Base-by-base conservation (phyloP, 2,888 invertebrate species). In the Nycteola revayana region DNA sequence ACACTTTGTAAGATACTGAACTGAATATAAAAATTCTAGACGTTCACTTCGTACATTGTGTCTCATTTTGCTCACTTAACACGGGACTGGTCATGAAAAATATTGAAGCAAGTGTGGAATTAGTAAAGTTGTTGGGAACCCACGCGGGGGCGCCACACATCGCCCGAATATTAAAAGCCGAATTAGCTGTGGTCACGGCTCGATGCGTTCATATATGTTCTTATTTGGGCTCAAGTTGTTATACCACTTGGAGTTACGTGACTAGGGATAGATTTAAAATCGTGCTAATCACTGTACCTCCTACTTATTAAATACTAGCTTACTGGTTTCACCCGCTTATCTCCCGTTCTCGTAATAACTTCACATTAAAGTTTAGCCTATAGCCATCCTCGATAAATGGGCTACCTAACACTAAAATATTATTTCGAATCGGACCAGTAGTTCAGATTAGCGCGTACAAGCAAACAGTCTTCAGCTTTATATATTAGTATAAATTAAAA, bases 111-210 rank as follows among this genome's bases (percentile, higher is more conserved):
- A 77, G 74, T 77, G 41, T 39, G 22, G 56, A 50, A 56, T 55
- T 59, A 56, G 67, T 54, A 73, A 80, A 78, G 75, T 79, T 80
- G 49, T 57, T 52, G 57, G 53, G 57, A 60, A 66, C 65, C 59
- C 63, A 60, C 63, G 61, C 57, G 65, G 63, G 60, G 14, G 14
- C 14, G 14, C 60, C 60, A 75, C 68, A 78, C 78, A 78, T 73
- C 66, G 74, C 42, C 61, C 71, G 85, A 83, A 84, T 85, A 83
- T 82, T 80, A 84, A 83, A 78, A 76, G 72, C 66, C 64, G 65
- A 78, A 80, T 82, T 81, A 77, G 66, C n/a, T 74, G 66, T 66
- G 69, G 70, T 67, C 77, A 74, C 68, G 71, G 59, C 52, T 62
- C 69, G 53, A 71, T 68, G 64, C 62, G 71, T 66, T 65, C 74